Conservation (phyloP, 2,113 vertebrate species). For the Pygoscelis adeliae region DNA sequence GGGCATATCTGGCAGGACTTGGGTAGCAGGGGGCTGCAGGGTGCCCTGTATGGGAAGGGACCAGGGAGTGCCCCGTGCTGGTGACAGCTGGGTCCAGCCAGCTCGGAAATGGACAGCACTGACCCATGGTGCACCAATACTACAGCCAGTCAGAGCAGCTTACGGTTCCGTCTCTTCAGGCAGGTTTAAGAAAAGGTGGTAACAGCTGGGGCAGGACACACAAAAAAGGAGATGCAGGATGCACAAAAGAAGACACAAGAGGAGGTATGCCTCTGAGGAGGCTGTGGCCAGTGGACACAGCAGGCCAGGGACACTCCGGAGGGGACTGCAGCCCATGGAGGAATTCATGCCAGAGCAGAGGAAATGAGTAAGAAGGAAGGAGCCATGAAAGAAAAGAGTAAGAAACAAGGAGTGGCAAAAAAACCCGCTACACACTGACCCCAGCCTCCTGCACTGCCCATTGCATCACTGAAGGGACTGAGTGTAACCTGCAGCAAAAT, state of each 20-base stretch:
- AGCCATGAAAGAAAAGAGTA: neutral
- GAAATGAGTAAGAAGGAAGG: neutral
- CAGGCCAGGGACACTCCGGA: neutral
- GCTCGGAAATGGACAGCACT: neutral
- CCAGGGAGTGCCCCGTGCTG: rapidly evolving
- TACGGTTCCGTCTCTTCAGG: neutral
- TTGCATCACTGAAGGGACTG: neutral
- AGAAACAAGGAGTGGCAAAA: neutral
- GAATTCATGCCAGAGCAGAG: neutral
- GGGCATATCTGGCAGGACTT: neutral
- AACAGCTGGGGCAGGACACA: neutral
- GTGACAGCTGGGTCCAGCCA: neutral
- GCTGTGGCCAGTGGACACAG: neutral
- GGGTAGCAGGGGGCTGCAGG: neutral
- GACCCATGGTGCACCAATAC: rapidly evolving
- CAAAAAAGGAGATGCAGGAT: neutral
- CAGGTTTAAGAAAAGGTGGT: neutral
- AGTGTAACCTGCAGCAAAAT: neutral
- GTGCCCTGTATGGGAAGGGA: neutral
- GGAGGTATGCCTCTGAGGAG: neutral
- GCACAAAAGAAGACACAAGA: neutral
- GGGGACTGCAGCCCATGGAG: neutral
- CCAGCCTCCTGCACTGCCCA: neutral
- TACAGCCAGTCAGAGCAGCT: neutral
- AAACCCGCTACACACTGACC: rapidly evolving